A percentile compares a stretch with the other conserved stretches of the same genome.
These are phyloP conservation scores for Drosophila setifemur DNA, from an alignment of 1,140 invertebrate genomes.

Conservation along the genomic window DNA sequence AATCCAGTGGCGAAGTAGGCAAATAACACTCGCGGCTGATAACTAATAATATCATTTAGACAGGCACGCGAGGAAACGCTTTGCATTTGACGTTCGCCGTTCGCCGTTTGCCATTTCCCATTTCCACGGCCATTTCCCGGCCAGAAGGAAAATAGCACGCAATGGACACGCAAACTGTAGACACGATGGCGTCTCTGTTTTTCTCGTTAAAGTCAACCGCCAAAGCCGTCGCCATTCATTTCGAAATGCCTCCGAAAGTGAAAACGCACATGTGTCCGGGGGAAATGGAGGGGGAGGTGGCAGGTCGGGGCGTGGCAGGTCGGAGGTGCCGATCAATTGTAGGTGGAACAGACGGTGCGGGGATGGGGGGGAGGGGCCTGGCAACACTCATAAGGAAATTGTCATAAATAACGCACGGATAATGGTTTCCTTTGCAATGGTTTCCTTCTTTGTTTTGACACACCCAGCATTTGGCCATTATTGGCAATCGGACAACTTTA, in stretches of 20 bases:
- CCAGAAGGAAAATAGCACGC: constrained; percentile 40
- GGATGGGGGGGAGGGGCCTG: too few species aligned
- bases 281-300: background rate
- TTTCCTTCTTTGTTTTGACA: constrained; percentile 9
- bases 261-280: constrained; percentile 31
- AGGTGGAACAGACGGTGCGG: too few species aligned
- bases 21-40: constrained; percentile 53
- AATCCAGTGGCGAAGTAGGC: constrained; percentile 49
- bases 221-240: constrained; percentile 35
- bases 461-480: background rate
- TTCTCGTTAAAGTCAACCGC: constrained; percentile 53
- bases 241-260: constrained; percentile 18
- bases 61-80: constrained; percentile 70
- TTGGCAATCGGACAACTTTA: too few species aligned
- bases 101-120: constrained; percentile 18
- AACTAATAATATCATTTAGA: constrained; percentile 75
- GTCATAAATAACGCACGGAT: constrained; percentile 69
- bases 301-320: background rate
- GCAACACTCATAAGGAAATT: constrained; percentile 61
- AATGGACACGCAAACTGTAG: constrained; percentile 15
- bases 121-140: constrained; percentile 45
- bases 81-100: constrained; percentile 52
- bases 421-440: constrained; percentile 47
- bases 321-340: constrained; percentile 36
- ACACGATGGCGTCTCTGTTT: background rate